Evolutionary conservation across 2,888 invertebrate genomes (phyloP), one percentile per base, ranked within the genome.

Genomic region (Candidula unifasciata): DNA sequence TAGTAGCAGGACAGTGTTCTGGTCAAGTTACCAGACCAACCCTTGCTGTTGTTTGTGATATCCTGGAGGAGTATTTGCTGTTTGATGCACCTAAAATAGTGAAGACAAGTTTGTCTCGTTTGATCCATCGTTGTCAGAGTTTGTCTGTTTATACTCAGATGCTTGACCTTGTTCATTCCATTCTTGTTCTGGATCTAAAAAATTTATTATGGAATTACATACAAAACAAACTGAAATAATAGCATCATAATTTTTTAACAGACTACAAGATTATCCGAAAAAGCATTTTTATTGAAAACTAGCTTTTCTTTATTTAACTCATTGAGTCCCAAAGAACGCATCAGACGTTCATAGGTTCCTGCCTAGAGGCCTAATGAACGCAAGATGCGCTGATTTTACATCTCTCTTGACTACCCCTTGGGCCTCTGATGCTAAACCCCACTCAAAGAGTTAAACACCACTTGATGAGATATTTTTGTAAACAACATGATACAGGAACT

Each of bases 121-220:
- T 91, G 73, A 83, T 92, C 16, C 86, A 88, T 18, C 86, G 89
- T 35, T 92, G 92, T 85, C 79, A 79, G n/a, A 73, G 81, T 52
- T 27, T 88, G 82, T 79, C 84, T 10, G 66, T 82, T 30, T 83
- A 78, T 18, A 86, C 87, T 2, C 82, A 79, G 35, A 80, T 86
- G 18, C 44, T 87, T 68, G 87, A 89, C 54, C 78, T 92, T 37
- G 84, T 89, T 60, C 91, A 92, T 68, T 91, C 91, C n/a, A 84
- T 91, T 16, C 76, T 91, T 8, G 81, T 90, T 18, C 87, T 89
- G 66, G 89, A 91, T 21, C 86, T 92, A 37, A 90, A 90, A 60
- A 86, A 88, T 44, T 52, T 91, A 0, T 83, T 92, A 27, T 92
- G 92, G 92, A 88, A 90, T 81, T 88, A 90, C 74, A 85, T 91